A percentile compares a stretch with the other conserved stretches of the same genome.
phyloP scores from a whole-genome alignment of 64 coral and sea anemone genomes.

The Porites lutea region DNA sequence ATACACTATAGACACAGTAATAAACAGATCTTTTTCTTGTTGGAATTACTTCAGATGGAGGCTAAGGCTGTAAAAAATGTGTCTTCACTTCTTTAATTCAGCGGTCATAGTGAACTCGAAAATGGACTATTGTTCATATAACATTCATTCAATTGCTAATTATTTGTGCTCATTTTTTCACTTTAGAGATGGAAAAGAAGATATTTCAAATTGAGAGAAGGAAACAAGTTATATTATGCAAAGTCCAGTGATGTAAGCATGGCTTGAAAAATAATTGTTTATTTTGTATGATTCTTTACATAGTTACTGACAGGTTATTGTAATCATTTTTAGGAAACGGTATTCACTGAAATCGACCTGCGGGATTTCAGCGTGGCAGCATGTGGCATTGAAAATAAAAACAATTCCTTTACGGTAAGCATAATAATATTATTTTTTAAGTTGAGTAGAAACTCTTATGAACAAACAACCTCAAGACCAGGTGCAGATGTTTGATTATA shows the following conservation, averaged over 20 bases:
- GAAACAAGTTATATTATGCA: conserved; percentile 94
- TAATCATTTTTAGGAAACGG: conserved; percentile 66
- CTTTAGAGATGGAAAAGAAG: conserved; percentile 93
- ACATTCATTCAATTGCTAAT: not conserved
- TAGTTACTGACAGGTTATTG: not conserved
- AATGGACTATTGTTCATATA: too few relatives aligned
- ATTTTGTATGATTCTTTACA: too few relatives aligned
- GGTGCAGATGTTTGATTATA: too few relatives aligned
- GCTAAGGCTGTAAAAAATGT: too few relatives aligned
- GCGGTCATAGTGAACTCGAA: too few relatives aligned
- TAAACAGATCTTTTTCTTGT: too few relatives aligned
- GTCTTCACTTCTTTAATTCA: too few relatives aligned
- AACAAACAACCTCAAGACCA: not conserved
- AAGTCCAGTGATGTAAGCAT: conserved; percentile 78
- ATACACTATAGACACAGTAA: too few relatives aligned
- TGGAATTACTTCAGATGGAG: too few relatives aligned
- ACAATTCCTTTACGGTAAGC: conserved; percentile 98
- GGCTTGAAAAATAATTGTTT: not conserved
- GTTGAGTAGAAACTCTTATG: not conserved
- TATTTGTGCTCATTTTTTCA: not conserved
- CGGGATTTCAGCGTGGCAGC: conserved; percentile 97
- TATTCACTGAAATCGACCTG: conserved; percentile 98
- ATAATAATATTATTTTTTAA: not conserved
- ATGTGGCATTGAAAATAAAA: conserved; percentile 90
- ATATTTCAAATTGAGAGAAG: conserved; percentile 92